Percentiles rank a stretch among this genome's conserved stretches.
phyloP scores from a whole-genome alignment of 2,797 vertebrate genomes.

The Glossophaga mutica region DNA sequence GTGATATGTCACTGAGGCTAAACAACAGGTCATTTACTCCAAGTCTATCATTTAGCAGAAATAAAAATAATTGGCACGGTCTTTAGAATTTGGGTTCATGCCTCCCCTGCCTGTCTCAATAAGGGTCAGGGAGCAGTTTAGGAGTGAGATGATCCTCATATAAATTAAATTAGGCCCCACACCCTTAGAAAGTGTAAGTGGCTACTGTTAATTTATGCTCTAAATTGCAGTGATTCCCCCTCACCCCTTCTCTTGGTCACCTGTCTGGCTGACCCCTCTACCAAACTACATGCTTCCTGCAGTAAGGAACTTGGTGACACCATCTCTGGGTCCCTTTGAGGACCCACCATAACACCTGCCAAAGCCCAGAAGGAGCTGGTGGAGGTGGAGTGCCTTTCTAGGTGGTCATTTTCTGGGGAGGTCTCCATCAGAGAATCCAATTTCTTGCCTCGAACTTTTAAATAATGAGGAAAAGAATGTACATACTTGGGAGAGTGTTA shows the following conservation, averaged over 20 bases:
- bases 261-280: not conserved
- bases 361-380: not conserved
- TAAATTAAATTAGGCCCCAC: not conserved
- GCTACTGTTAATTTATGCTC: not conserved
- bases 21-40: not conserved
- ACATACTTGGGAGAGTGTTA: not conserved
- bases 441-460: not conserved
- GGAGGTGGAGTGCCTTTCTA: not conserved
- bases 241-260: not conserved
- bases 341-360: too few species aligned
- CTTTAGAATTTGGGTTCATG: not conserved
- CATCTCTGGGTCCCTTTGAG: not conserved
- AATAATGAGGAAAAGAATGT: not conserved
- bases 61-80: not conserved
- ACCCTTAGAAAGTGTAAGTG: not conserved
- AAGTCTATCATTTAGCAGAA: not conserved
- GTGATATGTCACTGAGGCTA: not conserved
- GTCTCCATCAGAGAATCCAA: not conserved
- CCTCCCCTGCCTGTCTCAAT: not conserved
- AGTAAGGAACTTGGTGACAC: not conserved
- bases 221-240: not conserved
- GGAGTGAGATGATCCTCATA: not conserved
- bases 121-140: not conserved
- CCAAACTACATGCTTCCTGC: not conserved
- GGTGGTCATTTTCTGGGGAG: not conserved